Evolutionary conservation across 2,797 vertebrate genomes (phyloP).

Genomic region (Scleropages formosus): DNA sequence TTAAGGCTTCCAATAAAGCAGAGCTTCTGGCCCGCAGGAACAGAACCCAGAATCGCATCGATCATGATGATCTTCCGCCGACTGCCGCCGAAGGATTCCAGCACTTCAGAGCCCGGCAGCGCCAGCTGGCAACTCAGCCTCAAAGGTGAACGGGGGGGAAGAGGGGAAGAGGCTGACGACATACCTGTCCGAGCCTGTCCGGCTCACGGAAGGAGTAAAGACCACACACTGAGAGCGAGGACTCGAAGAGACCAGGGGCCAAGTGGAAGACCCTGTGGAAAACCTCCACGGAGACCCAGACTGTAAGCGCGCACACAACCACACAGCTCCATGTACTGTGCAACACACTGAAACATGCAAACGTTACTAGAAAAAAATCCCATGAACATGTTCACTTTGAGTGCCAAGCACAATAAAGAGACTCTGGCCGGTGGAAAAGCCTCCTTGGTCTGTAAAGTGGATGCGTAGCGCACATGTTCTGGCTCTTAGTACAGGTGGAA

Average conservation of each 20-base stretch:
- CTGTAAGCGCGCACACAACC: too few relatives aligned
- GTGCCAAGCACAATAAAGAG: background rate
- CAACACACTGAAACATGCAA: background rate
- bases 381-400: background rate
- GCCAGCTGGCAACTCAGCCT: background rate
- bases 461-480: constrained; percentile 80
- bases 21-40: constrained; percentile 26
- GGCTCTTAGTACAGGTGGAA: constrained; percentile 46
- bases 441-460: constrained; percentile 56
- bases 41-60: constrained; percentile 31
- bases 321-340: too few relatives aligned
- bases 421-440: background rate
- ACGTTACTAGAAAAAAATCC: background rate
- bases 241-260: background rate
- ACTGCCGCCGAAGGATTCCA: background rate
- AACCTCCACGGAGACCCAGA: too few relatives aligned
- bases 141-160: constrained; percentile 7
- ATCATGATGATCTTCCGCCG: constrained; percentile 33
- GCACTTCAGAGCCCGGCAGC: background rate
- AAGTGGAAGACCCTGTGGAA: too few relatives aligned
- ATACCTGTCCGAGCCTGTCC: constrained; percentile 47
- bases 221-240: background rate
- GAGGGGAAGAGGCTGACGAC: background rate
- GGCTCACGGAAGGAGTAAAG: constrained; percentile 28
- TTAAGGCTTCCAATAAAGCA: constrained; percentile 21